Conservation (phyloP, 2,888 invertebrate species). For the Invenusta paracnida region DNA sequence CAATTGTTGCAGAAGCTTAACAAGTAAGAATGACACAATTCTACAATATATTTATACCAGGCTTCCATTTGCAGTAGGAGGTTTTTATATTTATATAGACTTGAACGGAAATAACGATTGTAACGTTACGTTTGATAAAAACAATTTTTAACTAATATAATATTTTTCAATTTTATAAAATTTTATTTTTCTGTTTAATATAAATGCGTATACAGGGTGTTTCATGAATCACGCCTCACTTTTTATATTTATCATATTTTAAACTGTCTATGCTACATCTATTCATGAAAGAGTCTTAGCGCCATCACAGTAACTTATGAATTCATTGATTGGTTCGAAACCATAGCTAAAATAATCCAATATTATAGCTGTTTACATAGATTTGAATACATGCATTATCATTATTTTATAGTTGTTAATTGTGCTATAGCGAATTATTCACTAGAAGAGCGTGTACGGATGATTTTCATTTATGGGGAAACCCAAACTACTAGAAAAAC, state of each 20-base stretch:
- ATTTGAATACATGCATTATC: constrained; percentile 22
- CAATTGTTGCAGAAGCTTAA: background rate
- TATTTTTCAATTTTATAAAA: too few species aligned
- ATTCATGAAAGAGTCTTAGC: constrained; percentile 4
- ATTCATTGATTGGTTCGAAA: background rate
- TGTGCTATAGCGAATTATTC: background rate
- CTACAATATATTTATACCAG: too few species aligned
- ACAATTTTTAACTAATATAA: too few species aligned
- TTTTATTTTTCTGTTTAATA: too few species aligned
- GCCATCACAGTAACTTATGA: constrained; percentile 1
- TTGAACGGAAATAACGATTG: too few species aligned
- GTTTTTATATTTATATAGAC: too few species aligned
- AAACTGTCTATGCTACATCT: constrained; percentile 16
- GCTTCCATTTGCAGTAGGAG: too few species aligned
- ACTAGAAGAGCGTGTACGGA: constrained; percentile 12
- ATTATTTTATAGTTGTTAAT: background rate
- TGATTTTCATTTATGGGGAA: constrained; percentile 15
- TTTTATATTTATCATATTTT: constrained; percentile 15
- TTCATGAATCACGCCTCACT: constrained; percentile 16
- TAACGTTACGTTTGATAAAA: too few species aligned
- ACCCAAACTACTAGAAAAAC: background rate
- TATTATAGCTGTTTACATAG: background rate
- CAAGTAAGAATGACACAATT: background rate
- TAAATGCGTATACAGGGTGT: too few species aligned
- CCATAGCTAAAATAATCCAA: background rate